phyloP scores from a whole-genome alignment of 2,888 invertebrate species.

The Monopis laevigella region DNA sequence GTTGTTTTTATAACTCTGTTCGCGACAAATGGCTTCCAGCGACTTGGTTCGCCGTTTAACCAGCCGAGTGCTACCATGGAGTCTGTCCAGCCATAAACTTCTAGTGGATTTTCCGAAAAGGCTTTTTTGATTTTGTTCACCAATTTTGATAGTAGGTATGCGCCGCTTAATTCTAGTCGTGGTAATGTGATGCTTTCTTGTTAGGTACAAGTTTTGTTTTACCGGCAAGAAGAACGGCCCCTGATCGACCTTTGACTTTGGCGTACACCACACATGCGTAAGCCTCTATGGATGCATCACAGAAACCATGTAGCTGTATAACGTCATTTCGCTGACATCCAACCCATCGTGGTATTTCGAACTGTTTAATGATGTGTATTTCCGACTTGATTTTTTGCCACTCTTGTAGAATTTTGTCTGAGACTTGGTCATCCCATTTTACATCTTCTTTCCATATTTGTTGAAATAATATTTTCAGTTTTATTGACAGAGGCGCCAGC shows the following conservation, averaged over 20 bases:
- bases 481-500: too few relatives aligned
- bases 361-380: neutral
- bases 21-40: constrained; percentile 21
- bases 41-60: constrained; percentile 17
- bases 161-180: constrained; percentile 8
- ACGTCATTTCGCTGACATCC: neutral
- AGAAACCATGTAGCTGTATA: neutral
- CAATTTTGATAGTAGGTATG: constrained; percentile 1
- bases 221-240: too few relatives aligned
- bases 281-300: neutral
- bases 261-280: neutral
- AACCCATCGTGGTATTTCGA: neutral
- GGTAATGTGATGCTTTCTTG: constrained; percentile 7
- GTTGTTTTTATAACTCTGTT: constrained; percentile 17
- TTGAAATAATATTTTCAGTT: too few relatives aligned
- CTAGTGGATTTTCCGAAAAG: neutral
- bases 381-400: neutral
- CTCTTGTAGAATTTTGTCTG: constrained; percentile 3
- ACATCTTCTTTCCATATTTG: neutral
- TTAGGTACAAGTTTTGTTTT: constrained; percentile 5
- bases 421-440: neutral
- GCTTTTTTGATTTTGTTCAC: constrained; percentile 2
- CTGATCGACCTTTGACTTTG: constrained; percentile 9
- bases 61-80: constrained; percentile 20
- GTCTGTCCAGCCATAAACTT: constrained; percentile 18